Conservation (phyloP, 2,888 invertebrate genomes). For the Peribatodes rhomboidaria region DNA sequence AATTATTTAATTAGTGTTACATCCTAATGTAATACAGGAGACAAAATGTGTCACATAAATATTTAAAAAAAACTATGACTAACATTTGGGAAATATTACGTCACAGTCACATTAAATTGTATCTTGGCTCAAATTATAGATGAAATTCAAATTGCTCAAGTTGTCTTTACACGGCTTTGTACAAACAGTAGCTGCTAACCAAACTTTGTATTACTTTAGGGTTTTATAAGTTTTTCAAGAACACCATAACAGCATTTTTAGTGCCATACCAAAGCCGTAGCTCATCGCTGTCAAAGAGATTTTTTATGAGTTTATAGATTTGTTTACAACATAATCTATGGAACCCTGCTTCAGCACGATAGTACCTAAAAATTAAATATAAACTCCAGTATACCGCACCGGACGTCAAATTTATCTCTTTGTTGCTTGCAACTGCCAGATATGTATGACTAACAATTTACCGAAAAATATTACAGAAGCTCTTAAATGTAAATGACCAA, state of each 20-base stretch:
- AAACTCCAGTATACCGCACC: constrained; percentile 10
- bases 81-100: neutral
- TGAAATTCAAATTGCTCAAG: neutral
- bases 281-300: constrained; percentile 18
- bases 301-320: constrained; percentile 23
- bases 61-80: neutral
- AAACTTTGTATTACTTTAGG: neutral
- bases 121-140: neutral
- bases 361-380: constrained; percentile 1
- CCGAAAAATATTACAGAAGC: constrained; percentile 9
- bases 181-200: neutral
- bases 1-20: constrained; percentile 42
- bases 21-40: neutral
- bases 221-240: constrained; percentile 20
- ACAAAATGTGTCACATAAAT: neutral
- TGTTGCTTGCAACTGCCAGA: constrained; percentile 28
- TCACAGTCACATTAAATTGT: neutral
- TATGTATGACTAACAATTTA: constrained; percentile 30
- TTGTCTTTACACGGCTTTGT: neutral
- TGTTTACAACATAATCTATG: constrained; percentile 22
- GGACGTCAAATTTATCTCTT: constrained; percentile 37
- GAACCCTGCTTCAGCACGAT: neutral
- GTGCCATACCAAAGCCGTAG: constrained; percentile 17
- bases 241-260: constrained; percentile 16
- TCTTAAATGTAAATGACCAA: constrained; percentile 1